Base-by-base conservation (phyloP, 2,113 vertebrate species). In the Lamprologus ornatipinnis region DNA sequence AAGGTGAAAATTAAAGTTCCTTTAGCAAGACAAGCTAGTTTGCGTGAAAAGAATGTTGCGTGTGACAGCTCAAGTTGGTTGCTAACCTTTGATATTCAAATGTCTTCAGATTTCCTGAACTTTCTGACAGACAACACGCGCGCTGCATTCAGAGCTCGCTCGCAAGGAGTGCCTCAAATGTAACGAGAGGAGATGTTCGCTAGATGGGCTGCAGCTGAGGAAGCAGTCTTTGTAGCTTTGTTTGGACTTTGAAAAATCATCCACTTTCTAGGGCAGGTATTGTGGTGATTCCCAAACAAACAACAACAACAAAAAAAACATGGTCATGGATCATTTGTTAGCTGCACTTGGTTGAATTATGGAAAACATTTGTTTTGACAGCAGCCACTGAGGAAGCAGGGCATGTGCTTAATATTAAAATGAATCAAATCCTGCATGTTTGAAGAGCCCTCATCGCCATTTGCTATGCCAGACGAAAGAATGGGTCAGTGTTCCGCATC, bases 1-100 rank as follows among this genome's bases (percentile, higher is more conserved):
- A 7, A 94, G 91, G 91, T 93, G 90, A 93, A 95, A 95, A 95
- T 94, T 28, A 90, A 89, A 92, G 81, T 63, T 80, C 57, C 13
- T 85, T 81, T 31, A 70, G 57, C 17, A 83, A 91, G 84, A 85
- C 83, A 78, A 80, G 81, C 75, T 70, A 37, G 40, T 79, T 90
- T 87, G 86, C 80, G 58, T 83, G 40, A 87, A 17, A 85, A 31
- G 47, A 88, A 51, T 55, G 68, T 84, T 58, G 40, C 60, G 14
- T 70, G 5, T 88, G 82, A 87, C 70, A 45, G 63, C 63, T 79
- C 19, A 7, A 81, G 54, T 79, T 19, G 19, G 55, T 63, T 81
- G 14, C 63, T 15, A 19, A 86, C 33, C 73, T 92, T 79, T 86
- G 33, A 8, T 58, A 80, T 84, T 88, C 17, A 89, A 81, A 84